phyloP scores from a whole-genome alignment of 2,888 invertebrate genomes.

The Plebejus melissa region DNA sequence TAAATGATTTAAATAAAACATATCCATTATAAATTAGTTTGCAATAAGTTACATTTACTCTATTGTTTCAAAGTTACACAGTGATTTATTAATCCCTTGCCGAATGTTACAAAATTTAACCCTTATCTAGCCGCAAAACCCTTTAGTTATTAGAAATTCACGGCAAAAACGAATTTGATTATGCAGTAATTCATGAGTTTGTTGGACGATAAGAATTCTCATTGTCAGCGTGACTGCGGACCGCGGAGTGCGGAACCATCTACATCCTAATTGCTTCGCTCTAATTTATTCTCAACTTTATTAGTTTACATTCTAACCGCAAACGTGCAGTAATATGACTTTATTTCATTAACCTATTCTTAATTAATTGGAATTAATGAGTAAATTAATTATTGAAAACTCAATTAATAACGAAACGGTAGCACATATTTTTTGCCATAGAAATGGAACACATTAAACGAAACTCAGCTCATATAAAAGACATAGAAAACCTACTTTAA shows the following conservation, averaged over 20 bases:
- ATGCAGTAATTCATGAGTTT: slow-evolving; percentile 20
- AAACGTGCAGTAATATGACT: not conserved
- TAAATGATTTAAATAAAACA: not conserved
- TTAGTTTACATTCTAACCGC: not conserved
- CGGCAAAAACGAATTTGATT: slow-evolving; percentile 22
- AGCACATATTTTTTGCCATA: not conserved
- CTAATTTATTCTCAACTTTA: slow-evolving; percentile 22
- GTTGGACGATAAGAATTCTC: slow-evolving; percentile 18
- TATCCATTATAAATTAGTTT: not conserved
- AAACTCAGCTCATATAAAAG: not conserved
- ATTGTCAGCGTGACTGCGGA: slow-evolving; percentile 12
- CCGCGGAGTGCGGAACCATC: not conserved
- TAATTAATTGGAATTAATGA: not conserved
- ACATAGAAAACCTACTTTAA: not conserved
- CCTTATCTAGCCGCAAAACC: slow-evolving; percentile 2
- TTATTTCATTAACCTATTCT: not conserved
- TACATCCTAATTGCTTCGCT: not conserved
- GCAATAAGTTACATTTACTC: not conserved
- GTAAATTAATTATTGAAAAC: not conserved
- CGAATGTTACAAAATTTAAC: slow-evolving; percentile 6
- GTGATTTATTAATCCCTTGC: not conserved
- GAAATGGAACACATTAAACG: not conserved
- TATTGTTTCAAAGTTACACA: not conserved
- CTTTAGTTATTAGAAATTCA: not conserved
- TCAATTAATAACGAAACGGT: not conserved